Evolutionary conservation across 2,113 vertebrate genomes (phyloP).

Genomic region (Callopanchax toddi): DNA sequence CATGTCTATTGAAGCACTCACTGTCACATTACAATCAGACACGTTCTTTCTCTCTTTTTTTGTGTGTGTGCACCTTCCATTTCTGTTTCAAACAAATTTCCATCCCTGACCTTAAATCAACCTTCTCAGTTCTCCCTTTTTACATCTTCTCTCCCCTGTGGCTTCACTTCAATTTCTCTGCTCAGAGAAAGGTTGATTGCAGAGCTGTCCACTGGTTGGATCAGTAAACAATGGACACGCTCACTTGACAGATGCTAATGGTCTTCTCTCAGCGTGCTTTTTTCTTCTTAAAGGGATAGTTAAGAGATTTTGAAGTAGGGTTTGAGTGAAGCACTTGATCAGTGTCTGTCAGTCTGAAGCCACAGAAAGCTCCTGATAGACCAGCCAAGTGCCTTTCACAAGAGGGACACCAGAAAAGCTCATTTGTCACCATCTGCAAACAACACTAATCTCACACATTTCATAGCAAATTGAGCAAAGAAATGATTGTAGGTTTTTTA

Average conservation of each 20-base stretch:
- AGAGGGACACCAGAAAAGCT: background rate
- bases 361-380: background rate
- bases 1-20: constrained; percentile 43
- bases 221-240: constrained; percentile 28
- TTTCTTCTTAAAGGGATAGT: background rate
- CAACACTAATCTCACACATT: background rate
- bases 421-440: no score
- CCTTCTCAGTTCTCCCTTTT: constrained; percentile 27
- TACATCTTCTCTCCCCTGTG: background rate
- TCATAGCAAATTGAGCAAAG: background rate
- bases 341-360: background rate
- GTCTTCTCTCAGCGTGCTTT: constrained; percentile 16
- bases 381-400: background rate
- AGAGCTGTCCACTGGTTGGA: constrained; percentile 13
- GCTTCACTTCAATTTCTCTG: constrained; percentile 18
- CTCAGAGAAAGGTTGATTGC: constrained; percentile 33
- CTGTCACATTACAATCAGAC: constrained; percentile 43
- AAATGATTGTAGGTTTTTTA: background rate
- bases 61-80: constrained; percentile 7
- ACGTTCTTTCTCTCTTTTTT: constrained; percentile 3
- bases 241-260: constrained; percentile 48
- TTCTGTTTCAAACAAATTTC: constrained; percentile 14
- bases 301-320: constrained; percentile 1
- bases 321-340: background rate
- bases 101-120: constrained; percentile 36